A percentile compares a stretch with the other conserved stretches of the same genome.
Conservation (phyloP, 2,888 invertebrate species). For the Bedellia somnulentella region DNA sequence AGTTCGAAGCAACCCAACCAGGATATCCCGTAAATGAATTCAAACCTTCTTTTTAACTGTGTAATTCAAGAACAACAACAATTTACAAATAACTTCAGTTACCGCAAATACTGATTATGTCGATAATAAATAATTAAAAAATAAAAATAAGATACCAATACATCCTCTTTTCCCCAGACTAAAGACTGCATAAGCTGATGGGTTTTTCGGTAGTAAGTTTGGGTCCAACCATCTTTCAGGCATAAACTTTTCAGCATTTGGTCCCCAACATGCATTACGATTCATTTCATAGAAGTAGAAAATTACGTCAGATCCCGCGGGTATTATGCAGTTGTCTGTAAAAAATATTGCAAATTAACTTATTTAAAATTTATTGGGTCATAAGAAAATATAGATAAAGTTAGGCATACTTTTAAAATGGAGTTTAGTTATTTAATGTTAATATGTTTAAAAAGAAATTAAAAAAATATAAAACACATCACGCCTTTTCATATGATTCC, state of each 20-base stretch:
- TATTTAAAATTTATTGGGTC: too few species aligned
- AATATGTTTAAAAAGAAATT: too few species aligned
- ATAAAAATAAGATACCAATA: slow-evolving; percentile 19
- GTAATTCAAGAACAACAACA: too few species aligned
- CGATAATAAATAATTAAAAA: neutral
- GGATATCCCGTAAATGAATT: too few species aligned
- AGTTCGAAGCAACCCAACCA: too few species aligned
- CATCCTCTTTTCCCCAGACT: slow-evolving; percentile 29
- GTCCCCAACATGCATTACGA: slow-evolving; percentile 27
- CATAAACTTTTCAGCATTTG: slow-evolving; percentile 22
- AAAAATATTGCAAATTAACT: too few species aligned
- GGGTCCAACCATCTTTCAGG: slow-evolving; percentile 32
- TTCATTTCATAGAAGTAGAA: slow-evolving; percentile 24
- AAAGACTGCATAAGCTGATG: slow-evolving; percentile 24
- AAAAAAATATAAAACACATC: too few species aligned
- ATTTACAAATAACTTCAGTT: neutral
- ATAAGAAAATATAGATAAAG: too few species aligned
- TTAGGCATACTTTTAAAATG: too few species aligned
- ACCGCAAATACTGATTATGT: neutral
- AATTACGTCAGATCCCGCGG: slow-evolving; percentile 23
- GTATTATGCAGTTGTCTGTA: slow-evolving; percentile 23
- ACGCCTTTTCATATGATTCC: too few species aligned
- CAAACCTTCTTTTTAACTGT: too few species aligned
- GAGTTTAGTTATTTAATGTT: too few species aligned
- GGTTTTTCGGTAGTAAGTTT: slow-evolving; percentile 18